phyloP scores from a whole-genome alignment of 2,888 invertebrate genomes.

The Galerucella pusilla region DNA sequence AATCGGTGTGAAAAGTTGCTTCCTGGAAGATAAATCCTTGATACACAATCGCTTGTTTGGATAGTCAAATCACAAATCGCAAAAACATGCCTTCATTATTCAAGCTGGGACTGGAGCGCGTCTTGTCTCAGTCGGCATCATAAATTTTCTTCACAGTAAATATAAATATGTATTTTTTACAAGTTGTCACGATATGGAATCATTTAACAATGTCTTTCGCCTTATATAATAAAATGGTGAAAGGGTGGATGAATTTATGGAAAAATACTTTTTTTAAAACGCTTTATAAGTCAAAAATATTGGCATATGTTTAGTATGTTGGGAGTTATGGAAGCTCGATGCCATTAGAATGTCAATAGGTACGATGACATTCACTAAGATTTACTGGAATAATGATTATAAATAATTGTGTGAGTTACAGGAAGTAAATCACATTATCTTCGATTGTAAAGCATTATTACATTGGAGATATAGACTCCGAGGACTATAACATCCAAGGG shows the following conservation, averaged over 20 bases:
- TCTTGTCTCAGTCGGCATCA: conserved; percentile 47
- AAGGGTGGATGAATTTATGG: background rate
- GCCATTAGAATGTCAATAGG: no score
- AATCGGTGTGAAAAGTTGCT: conserved; percentile 56
- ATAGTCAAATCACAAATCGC: conserved; percentile 48
- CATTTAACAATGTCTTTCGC: conserved; percentile 32
- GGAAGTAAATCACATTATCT: no score
- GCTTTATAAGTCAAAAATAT: background rate
- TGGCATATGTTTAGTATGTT: no score
- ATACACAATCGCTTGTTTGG: conserved; percentile 56
- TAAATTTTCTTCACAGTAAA: conserved; percentile 48
- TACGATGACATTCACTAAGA: no score
- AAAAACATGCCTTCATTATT: conserved; percentile 54
- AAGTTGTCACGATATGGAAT: conserved; percentile 18
- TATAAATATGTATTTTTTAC: conserved; percentile 38
- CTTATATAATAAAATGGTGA: background rate
- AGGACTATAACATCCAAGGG: no score
- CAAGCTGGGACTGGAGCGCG: conserved; percentile 41
- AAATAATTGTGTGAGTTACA: no score
- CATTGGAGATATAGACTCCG: no score
- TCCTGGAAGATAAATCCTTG: conserved; percentile 59
- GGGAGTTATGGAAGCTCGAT: no score
- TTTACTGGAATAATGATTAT: no score
- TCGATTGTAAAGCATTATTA: no score
- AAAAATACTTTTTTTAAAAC: background rate